phyloP scores from a whole-genome alignment of 2,888 invertebrate species.

The Pollenia griseotomentosa region DNA sequence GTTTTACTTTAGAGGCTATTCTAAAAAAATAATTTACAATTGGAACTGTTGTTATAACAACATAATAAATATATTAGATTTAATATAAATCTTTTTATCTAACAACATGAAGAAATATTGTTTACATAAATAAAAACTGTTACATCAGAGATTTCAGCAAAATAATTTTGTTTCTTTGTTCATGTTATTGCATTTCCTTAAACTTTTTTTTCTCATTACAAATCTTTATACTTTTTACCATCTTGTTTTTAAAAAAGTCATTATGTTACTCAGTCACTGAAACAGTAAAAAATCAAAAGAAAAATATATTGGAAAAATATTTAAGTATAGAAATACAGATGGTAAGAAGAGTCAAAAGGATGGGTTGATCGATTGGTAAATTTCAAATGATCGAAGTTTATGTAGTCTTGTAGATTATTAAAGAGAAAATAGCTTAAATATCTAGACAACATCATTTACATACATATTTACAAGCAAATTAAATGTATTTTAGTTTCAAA shows the following conservation, averaged over 20 bases:
- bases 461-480: too few relatives aligned
- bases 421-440: too few relatives aligned
- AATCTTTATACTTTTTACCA: constrained; percentile 20
- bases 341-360: not conserved
- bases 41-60: too few relatives aligned
- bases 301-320: not conserved
- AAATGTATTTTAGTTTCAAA: too few relatives aligned
- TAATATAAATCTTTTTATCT: too few relatives aligned
- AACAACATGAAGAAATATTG: not conserved
- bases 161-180: constrained; percentile 24
- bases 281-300: constrained; percentile 33
- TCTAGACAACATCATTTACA: too few relatives aligned
- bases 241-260: constrained; percentile 71
- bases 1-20: too few relatives aligned
- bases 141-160: constrained; percentile 65
- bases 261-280: constrained; percentile 74
- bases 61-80: too few relatives aligned
- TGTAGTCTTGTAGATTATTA: not conserved
- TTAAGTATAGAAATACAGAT: not conserved
- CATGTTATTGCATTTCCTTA: not conserved
- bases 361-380: constrained; percentile 39
- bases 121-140: constrained; percentile 47
- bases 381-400: constrained; percentile 47
- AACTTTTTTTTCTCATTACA: constrained; percentile 19
- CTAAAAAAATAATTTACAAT: too few relatives aligned